Evolutionary conservation across 2,797 vertebrate species (phyloP), one percentile per base, ranked within the genome.

Genomic region (Myoxocephalus aenaeus): DNA sequence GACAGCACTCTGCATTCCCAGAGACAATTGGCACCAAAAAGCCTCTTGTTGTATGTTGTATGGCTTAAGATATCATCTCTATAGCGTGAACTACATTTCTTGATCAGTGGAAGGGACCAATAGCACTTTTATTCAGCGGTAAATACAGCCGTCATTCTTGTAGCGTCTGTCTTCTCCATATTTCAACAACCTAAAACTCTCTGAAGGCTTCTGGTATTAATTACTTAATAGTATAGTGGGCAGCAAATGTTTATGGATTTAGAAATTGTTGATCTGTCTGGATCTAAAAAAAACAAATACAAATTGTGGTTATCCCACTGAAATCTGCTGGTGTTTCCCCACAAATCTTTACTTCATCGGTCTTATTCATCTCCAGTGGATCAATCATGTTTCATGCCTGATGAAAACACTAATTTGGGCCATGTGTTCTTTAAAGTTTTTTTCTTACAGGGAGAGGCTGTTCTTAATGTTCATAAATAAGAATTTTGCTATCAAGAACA

Each of bases 11-110:
- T 72, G 48, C 54, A 73, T 83, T 89, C 80, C 67, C 63, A 77
- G 42, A 68, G 63, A 86, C 75, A 75, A 64, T 40, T 68, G 76
- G 81, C 69, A 86, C 72, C 78, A 56, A 78, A 88, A 85, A 88
- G 38, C 65, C 82, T 69, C 67, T 62, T 20, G 70, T 78, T 79
- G 65, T 75, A 50, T 17, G 67, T 78, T 79, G 65, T 75, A 54
- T 32, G 29, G 40, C 32, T 34, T 68, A 58, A 73, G 74, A 87
- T 75, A 77, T 65, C 22, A 88, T 86, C 72, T 77, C 42, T 64
- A 15, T 68, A 38, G 32, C 4, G 10, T 75, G 58, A 89, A 65
- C 20, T 36, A 20, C 56, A 51, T 81, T 75, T 83, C 34, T 73
- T 72, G 71, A 58, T 74, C 29, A 53, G n/a, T 12, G 27, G n/a